These are phyloP conservation scores for Caenorhabditis macrosperma DNA, from an alignment of 2,888 invertebrate genomes.

Conservation along the genomic window DNA sequence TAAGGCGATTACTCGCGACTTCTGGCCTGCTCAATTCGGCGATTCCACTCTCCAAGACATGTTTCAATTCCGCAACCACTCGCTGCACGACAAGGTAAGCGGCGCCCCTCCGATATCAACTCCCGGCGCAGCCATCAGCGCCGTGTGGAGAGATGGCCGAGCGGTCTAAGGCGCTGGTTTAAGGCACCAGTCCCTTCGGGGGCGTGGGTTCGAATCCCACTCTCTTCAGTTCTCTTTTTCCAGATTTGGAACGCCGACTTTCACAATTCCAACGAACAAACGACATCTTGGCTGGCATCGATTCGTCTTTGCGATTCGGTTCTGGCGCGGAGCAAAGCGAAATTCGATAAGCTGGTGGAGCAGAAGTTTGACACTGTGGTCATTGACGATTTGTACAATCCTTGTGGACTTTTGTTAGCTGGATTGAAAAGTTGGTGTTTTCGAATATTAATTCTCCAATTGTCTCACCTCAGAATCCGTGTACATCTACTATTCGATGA, in stretches of 20 bases:
- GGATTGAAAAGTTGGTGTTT: constrained; percentile 64
- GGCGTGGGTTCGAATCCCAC: constrained; percentile 93
- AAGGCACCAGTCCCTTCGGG: constrained; percentile 89
- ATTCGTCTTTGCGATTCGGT: constrained; percentile 76
- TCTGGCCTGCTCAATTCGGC: constrained; percentile 57
- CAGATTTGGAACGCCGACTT: constrained; percentile 59
- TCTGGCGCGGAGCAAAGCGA: constrained; percentile 63
- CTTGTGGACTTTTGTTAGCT: constrained; percentile 78
- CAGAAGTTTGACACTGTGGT: constrained; percentile 77
- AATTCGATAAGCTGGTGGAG: constrained; percentile 75
- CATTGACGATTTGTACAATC: constrained; percentile 80
- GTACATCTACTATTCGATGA: constrained; percentile 80
- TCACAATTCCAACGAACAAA: constrained; percentile 61
- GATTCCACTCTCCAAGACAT: constrained; percentile 53
- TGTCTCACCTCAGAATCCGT: constrained; percentile 66
- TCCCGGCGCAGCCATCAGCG: background rate
- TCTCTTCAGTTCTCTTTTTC: constrained; percentile 68
- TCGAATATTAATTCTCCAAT: background rate
- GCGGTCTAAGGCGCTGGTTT: constrained; percentile 91
- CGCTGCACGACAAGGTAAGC: constrained; percentile 23
- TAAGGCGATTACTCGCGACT: constrained; percentile 37
- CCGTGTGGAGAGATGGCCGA: constrained; percentile 11
- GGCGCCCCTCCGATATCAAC: background rate
- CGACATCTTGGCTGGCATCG: constrained; percentile 76
- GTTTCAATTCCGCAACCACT: constrained; percentile 54